Evolutionary conservation across 2,888 invertebrate genomes (phyloP).

Genomic region (Athalia circularis): DNA sequence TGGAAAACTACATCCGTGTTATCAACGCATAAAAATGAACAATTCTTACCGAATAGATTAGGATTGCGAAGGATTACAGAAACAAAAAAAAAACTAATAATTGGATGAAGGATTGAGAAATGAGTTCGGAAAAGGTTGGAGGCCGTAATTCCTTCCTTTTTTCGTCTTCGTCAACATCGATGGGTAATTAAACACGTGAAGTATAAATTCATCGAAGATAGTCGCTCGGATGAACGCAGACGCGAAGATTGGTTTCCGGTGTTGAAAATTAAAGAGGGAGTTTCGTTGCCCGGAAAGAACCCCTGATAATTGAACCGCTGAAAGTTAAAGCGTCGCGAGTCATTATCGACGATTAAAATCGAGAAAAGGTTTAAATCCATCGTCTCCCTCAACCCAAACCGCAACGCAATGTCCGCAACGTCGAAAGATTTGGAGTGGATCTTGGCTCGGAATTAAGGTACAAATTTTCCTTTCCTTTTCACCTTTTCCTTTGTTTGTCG

Average conservation of each 20-base stretch:
- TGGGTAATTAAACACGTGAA: no score
- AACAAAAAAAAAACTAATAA: no score
- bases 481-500: no score
- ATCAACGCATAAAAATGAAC: no score
- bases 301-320: conserved; percentile 27
- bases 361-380: conserved; percentile 25
- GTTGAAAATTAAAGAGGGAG: neutral
- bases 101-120: no score
- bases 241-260: conserved; percentile 16
- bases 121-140: no score
- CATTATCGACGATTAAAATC: conserved; percentile 7
- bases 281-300: neutral
- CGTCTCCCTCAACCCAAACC: neutral
- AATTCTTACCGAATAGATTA: no score
- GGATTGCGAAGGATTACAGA: no score
- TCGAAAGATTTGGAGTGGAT: neutral
- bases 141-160: no score
- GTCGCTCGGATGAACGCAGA: neutral
- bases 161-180: no score
- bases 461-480: no score
- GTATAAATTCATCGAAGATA: neutral
- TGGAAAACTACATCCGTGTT: no score
- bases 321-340: conserved; percentile 14
- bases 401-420: neutral
- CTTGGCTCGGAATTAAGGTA: neutral